Evolutionary conservation across 2,113 vertebrate genomes (phyloP), one percentile per base, ranked within the genome.

Genomic region (Hoplias malabaricus): DNA sequence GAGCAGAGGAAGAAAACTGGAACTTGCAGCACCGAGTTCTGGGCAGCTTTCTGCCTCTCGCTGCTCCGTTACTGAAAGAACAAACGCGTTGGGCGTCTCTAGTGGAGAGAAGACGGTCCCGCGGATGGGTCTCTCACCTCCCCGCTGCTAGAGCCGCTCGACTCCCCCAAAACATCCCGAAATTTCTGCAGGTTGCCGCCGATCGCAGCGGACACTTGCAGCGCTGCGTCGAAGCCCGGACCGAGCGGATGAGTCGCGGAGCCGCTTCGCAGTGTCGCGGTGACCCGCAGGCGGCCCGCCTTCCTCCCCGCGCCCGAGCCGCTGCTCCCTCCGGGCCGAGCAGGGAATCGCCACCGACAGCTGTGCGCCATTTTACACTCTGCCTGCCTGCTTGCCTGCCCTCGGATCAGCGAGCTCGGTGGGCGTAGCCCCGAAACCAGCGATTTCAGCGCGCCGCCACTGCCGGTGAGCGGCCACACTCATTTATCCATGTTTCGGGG

Each of bases 261-360:
- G 87, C 87, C 84, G 83, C 85, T 93, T 89, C 88, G 88, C 85
- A 94, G 91, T 87, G 93, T 92, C 83, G 95, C 94, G 82, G 93
- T 92, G 83, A 96, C 91, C 84, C 94, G 89, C 80, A 92, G 82
- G 76, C 94, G 94, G 91, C 94, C 93, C 90, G 95, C 96, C 92
- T 93, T 94, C 89, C 94, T 95, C 89, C 96, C 95, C 94, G 94
- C 91, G 88, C 92, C 91, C 89, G 92, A 92, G 91, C 88, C 92
- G 92, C 94, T 94, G 92, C 95, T 95, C 93, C 95, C 96, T 94
- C 96, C 96, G 94, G 97, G 97, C 92, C 95, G 95, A 93, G 96
- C 97, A 85, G 97, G 97, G 96, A 98, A 99, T 93, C 97, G 97
- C 96, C 96, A 98, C 96, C 97, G 96, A 98, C 96, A 97, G 96